These are phyloP conservation scores for Pseudomugil tenellus DNA, from an alignment of 2,797 vertebrate genomes.

Conservation along the genomic window DNA sequence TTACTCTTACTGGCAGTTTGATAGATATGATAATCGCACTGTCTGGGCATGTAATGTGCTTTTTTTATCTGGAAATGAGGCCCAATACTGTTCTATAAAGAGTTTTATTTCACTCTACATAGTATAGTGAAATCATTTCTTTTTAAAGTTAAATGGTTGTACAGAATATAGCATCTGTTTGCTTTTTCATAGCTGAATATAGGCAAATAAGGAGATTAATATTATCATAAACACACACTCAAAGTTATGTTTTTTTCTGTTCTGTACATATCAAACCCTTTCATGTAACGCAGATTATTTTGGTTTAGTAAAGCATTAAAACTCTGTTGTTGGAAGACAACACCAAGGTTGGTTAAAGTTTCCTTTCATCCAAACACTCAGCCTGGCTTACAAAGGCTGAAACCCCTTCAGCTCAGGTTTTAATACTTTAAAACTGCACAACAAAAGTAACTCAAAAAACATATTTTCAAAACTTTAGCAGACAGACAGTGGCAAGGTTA, in stretches of 20 bases:
- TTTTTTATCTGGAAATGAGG: slow-evolving; percentile 18
- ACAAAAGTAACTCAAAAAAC: slow-evolving; percentile 32
- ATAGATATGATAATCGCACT: slow-evolving; percentile 12
- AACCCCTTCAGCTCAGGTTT: slow-evolving; percentile 13
- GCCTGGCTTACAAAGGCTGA: slow-evolving; percentile 25
- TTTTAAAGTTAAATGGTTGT: slow-evolving; percentile 1
- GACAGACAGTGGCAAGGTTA: slow-evolving; percentile 42
- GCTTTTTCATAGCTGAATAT: slow-evolving; percentile 1
- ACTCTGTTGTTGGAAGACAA: slow-evolving; percentile 27
- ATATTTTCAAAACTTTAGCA: slow-evolving; percentile 34
- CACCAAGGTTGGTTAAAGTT: slow-evolving; percentile 28
- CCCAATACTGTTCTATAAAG: slow-evolving; percentile 10
- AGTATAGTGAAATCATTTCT: neutral
- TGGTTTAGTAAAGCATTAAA: slow-evolving; percentile 4
- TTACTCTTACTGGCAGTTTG: slow-evolving; percentile 2
- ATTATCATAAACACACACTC: neutral
- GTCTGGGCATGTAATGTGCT: slow-evolving; percentile 9
- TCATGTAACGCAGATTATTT: slow-evolving; percentile 13
- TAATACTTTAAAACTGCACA: slow-evolving; percentile 34
- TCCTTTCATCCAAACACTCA: slow-evolving; percentile 27
- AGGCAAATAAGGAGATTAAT: slow-evolving; percentile 3
- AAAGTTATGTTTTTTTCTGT: slow-evolving; percentile 2
- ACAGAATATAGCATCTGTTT: neutral
- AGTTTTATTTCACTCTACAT: neutral
- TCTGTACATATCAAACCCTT: neutral